These are phyloP conservation scores for Scleropages formosus DNA, from an alignment of 2,797 vertebrate species.

Conservation along the genomic window DNA sequence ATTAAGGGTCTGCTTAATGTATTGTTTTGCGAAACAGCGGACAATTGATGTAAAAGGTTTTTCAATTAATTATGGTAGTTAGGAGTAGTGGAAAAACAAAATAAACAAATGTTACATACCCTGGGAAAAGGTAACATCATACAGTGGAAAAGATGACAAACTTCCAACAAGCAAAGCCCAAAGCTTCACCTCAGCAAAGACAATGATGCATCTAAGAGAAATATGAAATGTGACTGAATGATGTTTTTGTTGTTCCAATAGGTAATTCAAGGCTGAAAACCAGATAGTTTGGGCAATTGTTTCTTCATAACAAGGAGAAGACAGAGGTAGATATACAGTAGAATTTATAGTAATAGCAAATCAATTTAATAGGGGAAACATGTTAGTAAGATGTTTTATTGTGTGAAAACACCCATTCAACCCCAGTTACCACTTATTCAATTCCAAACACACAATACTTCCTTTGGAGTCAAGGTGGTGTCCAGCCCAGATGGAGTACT, in stretches of 20 bases:
- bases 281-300: neutral
- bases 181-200: conserved; percentile 20
- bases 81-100: conserved; percentile 23
- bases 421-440: neutral
- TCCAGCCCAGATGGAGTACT: neutral
- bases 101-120: conserved; percentile 23
- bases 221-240: too few relatives aligned
- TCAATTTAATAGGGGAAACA: neutral
- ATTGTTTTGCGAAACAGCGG: neutral
- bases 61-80: neutral
- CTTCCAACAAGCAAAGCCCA: conserved; percentile 12
- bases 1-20: neutral
- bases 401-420: neutral
- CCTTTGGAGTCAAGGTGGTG: neutral
- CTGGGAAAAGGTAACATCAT: conserved; percentile 1
- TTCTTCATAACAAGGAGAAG: too few relatives aligned
- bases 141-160: neutral
- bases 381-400: conserved; percentile 17
- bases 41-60: conserved; percentile 19
- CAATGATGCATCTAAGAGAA: neutral
- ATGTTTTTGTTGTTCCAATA: neutral
- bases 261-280: neutral
- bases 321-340: too few relatives aligned
- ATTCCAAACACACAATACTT: neutral
- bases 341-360: conserved; percentile 1